phyloP scores from a whole-genome alignment of 2,113 vertebrate genomes.

The Prunella himalayana region DNA sequence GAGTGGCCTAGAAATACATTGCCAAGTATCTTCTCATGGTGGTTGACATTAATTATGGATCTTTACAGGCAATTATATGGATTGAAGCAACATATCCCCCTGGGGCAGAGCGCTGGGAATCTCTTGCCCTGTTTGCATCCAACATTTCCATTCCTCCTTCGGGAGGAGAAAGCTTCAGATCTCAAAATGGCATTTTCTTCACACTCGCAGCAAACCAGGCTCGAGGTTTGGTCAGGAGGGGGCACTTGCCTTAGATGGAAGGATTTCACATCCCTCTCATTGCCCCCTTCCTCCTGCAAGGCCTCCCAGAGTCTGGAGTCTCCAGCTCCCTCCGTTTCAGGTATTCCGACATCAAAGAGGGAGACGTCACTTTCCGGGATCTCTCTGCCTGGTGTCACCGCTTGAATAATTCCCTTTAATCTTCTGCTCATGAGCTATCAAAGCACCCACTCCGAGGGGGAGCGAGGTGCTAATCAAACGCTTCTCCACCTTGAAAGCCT shows the following conservation, averaged over 20 bases:
- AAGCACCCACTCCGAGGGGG: conserved; percentile 57
- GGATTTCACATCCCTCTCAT: not conserved
- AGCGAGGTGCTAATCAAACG: conserved; percentile 67
- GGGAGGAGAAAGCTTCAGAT: not conserved
- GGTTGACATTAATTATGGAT: conserved; percentile 18
- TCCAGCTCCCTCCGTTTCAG: conserved; percentile 3
- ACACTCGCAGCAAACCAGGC: not conserved
- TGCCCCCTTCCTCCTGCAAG: not conserved
- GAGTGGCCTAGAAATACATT: not conserved
- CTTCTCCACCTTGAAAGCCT: conserved; percentile 64
- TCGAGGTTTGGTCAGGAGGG: not conserved
- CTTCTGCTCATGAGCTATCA: conserved; percentile 58
- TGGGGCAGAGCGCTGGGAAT: not conserved
- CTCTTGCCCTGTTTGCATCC: not conserved
- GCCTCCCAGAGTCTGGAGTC: not conserved
- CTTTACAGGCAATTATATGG: conserved; percentile 7
- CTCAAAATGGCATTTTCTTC: not conserved
- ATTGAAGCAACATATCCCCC: conserved; percentile 10
- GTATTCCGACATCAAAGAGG: conserved; percentile 57
- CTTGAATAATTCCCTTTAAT: conserved; percentile 70
- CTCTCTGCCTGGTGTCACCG: conserved; percentile 49
- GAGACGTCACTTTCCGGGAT: conserved; percentile 44
- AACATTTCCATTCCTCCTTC: not conserved
- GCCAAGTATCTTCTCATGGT: not conserved
- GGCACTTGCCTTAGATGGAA: conserved; percentile 51